Evolutionary conservation across 2,888 invertebrate genomes (phyloP), one percentile per base, ranked within the genome.

Genomic region (Dione vanillae): DNA sequence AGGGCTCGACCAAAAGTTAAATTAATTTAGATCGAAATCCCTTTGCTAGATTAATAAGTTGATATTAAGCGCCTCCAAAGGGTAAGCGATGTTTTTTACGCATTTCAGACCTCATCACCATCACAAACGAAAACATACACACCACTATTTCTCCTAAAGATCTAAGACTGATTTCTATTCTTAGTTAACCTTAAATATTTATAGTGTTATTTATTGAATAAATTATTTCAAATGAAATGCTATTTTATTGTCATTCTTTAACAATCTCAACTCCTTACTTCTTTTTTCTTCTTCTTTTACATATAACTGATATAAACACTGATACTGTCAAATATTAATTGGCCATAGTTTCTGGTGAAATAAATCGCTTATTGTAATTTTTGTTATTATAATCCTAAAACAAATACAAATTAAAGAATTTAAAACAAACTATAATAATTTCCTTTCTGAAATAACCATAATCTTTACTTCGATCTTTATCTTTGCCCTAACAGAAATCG

Each of bases 401-500:
- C 5, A 41, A 66, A 59, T 70, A 71, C 69, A 69, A 45, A 0
- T 7, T 10, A 12, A 5, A 6, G 11, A 51, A 51, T 20, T 54
- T 14, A 27, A 54, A 8, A 54, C 5, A 45, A n/a, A n/a, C n/a
- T 45, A 54, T 37, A 37, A 54, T 37, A 5, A 54, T 37, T 54
- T 54, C 54, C 59, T 61, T 43, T 61, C 27, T 61, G 2, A n/a
- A 61, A 62, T 62, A 62, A 47, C 47, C 45, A 62, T 47, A 45
- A 47, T 16, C 45, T 49, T 35, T 41, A 59, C 43, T 20, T 59
- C 40, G 19, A 41, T 78, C 82, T 84, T 86, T 85, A 82, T 88
- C 88, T 91, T 86, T 86, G 82, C 82, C 80, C 83, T 90, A 89
- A 89, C 92, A 94, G 94, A 92, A 91, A 90, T 80, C 91, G 87